These are phyloP conservation scores for Deilephila porcellus DNA, from an alignment of 2,888 invertebrate species.

Conservation along the genomic window DNA sequence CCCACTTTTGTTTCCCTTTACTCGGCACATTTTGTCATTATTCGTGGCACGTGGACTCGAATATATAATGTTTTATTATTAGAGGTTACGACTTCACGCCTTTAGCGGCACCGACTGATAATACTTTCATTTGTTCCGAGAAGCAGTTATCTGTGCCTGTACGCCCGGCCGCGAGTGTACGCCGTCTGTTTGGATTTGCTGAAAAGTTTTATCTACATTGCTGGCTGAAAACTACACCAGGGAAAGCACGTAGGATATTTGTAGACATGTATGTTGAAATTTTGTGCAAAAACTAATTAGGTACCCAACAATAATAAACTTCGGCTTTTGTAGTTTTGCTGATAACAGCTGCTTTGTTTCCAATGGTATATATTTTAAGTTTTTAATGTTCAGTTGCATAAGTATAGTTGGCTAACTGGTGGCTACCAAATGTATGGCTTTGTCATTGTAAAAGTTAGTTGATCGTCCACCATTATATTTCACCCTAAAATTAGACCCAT, in stretches of 20 bases:
- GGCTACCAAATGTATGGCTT: too few relatives aligned
- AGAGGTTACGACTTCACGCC: constrained; percentile 80
- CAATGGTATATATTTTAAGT: too few relatives aligned
- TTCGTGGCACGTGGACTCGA: constrained; percentile 80
- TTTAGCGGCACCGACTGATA: constrained; percentile 77
- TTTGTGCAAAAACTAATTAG: not conserved
- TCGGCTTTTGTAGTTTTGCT: too few relatives aligned
- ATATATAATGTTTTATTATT: constrained; percentile 83
- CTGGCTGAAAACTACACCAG: not conserved
- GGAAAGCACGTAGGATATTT: not conserved
- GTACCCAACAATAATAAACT: too few relatives aligned
- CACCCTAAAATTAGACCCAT: not conserved
- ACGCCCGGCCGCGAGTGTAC: constrained; percentile 31
- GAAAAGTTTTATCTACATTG: constrained; percentile 13
- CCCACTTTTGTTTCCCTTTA: constrained; percentile 74
- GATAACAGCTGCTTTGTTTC: too few relatives aligned
- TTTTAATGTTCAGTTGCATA: too few relatives aligned
- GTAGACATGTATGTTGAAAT: not conserved
- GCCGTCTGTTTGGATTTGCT: constrained; percentile 5
- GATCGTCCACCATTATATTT: not conserved
- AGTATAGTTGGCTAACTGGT: too few relatives aligned
- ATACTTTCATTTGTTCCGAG: constrained; percentile 79
- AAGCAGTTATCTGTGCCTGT: constrained; percentile 69
- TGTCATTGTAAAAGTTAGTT: not conserved
- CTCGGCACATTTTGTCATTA: constrained; percentile 76